Evolutionary conservation across 2,888 invertebrate species (phyloP).

Genomic region (Oscheius sp.): DNA sequence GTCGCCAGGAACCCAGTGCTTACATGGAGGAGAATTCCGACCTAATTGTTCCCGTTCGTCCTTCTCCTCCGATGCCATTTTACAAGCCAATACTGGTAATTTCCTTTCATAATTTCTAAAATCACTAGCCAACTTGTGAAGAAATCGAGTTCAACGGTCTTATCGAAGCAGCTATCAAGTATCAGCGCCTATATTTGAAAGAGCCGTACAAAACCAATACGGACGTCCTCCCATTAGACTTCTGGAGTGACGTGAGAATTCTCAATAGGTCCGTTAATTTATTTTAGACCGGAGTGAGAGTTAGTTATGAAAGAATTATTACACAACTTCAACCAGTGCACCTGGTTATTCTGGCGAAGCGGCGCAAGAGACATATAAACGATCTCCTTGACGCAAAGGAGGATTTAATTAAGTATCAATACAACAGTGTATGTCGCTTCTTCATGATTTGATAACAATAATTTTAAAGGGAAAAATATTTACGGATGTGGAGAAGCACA

Average conservation of each 20-base stretch:
- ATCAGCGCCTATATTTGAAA: background rate
- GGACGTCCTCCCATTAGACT: background rate
- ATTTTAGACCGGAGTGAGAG: background rate
- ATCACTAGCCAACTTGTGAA: no score
- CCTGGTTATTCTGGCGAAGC: background rate
- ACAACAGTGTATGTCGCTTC: no score
- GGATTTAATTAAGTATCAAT: background rate
- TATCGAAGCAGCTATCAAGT: background rate
- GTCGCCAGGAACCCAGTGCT: no score
- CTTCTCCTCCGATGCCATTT: no score
- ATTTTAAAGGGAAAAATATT: no score
- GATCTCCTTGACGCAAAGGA: background rate
- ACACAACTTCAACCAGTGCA: background rate
- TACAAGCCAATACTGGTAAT: background rate
- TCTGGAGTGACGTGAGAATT: background rate
- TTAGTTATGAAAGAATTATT: background rate
- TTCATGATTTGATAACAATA: no score
- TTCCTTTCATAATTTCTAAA: background rate
- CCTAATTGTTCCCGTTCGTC: no score
- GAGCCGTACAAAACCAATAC: constrained; percentile 7
- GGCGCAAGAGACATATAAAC: background rate
- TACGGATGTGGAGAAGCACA: background rate
- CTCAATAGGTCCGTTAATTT: background rate
- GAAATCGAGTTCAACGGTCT: no score
- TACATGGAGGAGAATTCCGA: no score